Base-by-base conservation (phyloP, 2,888 invertebrate species). In the Drosophila helvetica region DNA sequence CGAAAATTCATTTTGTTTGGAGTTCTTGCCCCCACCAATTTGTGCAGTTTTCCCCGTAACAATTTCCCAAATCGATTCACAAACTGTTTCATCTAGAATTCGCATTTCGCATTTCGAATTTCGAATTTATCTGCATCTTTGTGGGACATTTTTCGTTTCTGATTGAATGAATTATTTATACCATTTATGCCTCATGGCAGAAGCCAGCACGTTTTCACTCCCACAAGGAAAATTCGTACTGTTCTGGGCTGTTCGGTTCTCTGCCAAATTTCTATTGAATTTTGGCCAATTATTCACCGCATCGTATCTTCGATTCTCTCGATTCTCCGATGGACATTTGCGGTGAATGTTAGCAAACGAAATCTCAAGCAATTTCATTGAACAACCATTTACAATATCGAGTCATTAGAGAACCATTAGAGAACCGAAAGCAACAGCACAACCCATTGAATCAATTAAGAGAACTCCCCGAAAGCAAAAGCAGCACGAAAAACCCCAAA, bases 371-470 rank as follows among this genome's bases (percentile, higher is more conserved):
- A 47, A 68, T 59, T 68, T 59, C 18, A 12, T 22, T 60, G 18
- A 53, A 54, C 38, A 50, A 42, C 18, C 60, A 69, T 60, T 69
- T 25, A 45, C 19, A 42, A 55, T 51, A 46, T 71, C 55, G 18
- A 46, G 45, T 15, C 22, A 18, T 22, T 46, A n/a, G 43, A 43
- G 57, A 48, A 27, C 15, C 38, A 38, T 38, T 15, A 54, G 45
- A 27, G 10, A 15, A 38, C 25, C 9, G 18, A 30, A 30, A 47
- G 19, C 42, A 33, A 22, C 22, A 22, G 22, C 22, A 43, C 19
- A 38, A 54, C 42, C 62, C 52, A 42, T 69, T 60, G 61, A 70
- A 70, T 54, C 47, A 70, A 73, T 65, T 64, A 65, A 63, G 56
- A 72, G 53, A 55, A 42, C 54, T 0, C 38, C 17, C 19, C 15